Percentiles rank a stretch among this genome's conserved stretches.
phyloP scores from a whole-genome alignment of 2,888 invertebrate genomes.

The Erebia ligea region DNA sequence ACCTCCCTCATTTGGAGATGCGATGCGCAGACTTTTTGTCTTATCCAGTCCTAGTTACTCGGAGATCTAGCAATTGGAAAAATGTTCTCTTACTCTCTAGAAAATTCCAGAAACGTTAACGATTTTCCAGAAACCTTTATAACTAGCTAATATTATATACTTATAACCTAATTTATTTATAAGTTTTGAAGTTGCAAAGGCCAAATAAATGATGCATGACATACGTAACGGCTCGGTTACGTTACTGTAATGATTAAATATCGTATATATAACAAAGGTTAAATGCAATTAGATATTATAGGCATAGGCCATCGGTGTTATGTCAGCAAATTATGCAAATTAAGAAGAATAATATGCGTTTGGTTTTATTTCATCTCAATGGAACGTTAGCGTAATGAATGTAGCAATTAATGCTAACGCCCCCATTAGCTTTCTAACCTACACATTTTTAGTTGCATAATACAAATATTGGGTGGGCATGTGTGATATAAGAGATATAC shows the following conservation, averaged over 20 bases:
- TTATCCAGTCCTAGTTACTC: too few relatives aligned
- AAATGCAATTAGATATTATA: neutral
- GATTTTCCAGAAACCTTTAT: neutral
- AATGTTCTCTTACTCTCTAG: neutral
- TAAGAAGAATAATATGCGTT: slow-evolving; percentile 8
- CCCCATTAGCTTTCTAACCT: slow-evolving; percentile 50
- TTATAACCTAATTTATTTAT: too few relatives aligned
- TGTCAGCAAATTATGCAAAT: slow-evolving; percentile 2
- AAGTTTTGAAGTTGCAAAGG: too few relatives aligned
- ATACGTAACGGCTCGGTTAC: too few relatives aligned
- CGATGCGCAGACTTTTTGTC: too few relatives aligned
- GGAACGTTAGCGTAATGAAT: slow-evolving; percentile 34
- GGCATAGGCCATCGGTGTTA: neutral
- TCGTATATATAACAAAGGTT: neutral
- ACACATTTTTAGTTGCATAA: slow-evolving; percentile 48
- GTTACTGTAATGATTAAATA: neutral
- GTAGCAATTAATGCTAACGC: slow-evolving; percentile 45
- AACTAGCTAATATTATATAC: too few relatives aligned
- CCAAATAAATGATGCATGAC: neutral
- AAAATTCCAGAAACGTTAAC: neutral
- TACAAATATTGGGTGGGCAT: slow-evolving; percentile 35
- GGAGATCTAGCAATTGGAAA: too few relatives aligned
- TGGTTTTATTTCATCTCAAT: slow-evolving; percentile 21
- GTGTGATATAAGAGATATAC: slow-evolving; percentile 22
- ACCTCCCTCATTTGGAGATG: too few relatives aligned